These are phyloP conservation scores for Enteromius trimaculatus DNA, from an alignment of 2,797 vertebrate genomes.

Conservation along the genomic window DNA sequence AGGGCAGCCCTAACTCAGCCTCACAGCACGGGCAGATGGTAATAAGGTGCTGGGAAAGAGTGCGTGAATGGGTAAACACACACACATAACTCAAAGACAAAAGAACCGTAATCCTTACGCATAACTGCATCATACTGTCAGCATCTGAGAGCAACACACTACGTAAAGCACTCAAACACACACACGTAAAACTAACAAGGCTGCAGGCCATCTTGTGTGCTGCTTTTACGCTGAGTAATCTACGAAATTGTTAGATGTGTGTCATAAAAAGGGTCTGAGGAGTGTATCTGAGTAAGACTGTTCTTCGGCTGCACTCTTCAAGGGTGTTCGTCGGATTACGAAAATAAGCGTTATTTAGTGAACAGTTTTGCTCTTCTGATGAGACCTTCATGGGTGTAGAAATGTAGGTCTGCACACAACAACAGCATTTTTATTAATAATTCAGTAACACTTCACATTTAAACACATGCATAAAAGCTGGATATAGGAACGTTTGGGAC, in stretches of 20 bases:
- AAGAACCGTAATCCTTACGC: neutral
- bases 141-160: neutral
- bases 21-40: constrained; percentile 30
- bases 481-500: neutral
- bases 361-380: constrained; percentile 97
- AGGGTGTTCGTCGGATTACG: constrained; percentile 94
- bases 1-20: constrained; percentile 65
- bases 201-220: constrained; percentile 72
- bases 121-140: neutral
- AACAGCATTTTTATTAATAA: constrained; percentile 74
- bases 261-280: constrained; percentile 80
- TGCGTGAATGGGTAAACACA: constrained; percentile 10
- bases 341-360: constrained; percentile 99
- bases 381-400: constrained; percentile 98
- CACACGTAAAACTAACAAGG: constrained; percentile 55
- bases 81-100: constrained; percentile 35
- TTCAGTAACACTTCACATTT: neutral
- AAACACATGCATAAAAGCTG: neutral
- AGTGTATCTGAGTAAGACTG: constrained; percentile 84
- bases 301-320: constrained; percentile 90
- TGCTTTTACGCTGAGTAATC: constrained; percentile 90
- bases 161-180: neutral
- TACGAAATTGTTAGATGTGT: constrained; percentile 94
- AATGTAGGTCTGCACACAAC: constrained; percentile 88
- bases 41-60: constrained; percentile 35